Base-by-base conservation (phyloP, 2,888 invertebrate genomes). In the Cantharis nigra region DNA sequence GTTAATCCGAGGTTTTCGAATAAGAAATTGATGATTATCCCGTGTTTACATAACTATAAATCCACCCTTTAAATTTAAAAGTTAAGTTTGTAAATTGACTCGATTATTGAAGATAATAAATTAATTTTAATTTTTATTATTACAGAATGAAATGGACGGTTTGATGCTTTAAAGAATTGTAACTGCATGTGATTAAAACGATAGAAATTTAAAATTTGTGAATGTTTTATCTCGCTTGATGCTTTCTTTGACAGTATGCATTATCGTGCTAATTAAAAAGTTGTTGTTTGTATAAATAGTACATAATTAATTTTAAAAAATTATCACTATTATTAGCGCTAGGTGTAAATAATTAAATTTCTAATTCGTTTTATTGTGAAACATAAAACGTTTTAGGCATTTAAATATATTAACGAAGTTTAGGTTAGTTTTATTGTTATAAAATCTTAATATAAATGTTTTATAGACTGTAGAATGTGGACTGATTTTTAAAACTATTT, bases 131-230 rank as follows among this genome's bases (percentile, higher is more conserved):
- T 18, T 30, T 77, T 78, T 80, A 69, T 20, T 70, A 64, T 83
- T 83, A 76, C 83, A 83, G 84, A 82, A 82, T 77, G 82, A 83
- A 76, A 81, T 82, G 80, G 83, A 84, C 74, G 83, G 82, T 76
- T 77, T 83, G 79, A 83, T 83, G 79, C 83, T 82, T 75, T 84
- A 83, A 78, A 78, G 73, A 69, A 28, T 62, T 67, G 14, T 14
- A 49, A 7, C 62, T 69, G 69, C 71, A 69, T 63, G 65, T 77
- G 72, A 77, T 70, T 70, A 69, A 74, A 67, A 69, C 69, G 63
- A 72, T 69, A 70, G 73, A 71, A 73, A 73, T 74, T 77, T 76
- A 69, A 75, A 72, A 72, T 70, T 72, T 49, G 64, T 72, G 70
- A 73, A 77, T 70, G 77, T 77, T 77, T 71, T 69, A 28, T 67